Evolutionary conservation across 2,888 invertebrate species (phyloP), one percentile per base, ranked within the genome.

Genomic region (Stenodema calcarata): DNA sequence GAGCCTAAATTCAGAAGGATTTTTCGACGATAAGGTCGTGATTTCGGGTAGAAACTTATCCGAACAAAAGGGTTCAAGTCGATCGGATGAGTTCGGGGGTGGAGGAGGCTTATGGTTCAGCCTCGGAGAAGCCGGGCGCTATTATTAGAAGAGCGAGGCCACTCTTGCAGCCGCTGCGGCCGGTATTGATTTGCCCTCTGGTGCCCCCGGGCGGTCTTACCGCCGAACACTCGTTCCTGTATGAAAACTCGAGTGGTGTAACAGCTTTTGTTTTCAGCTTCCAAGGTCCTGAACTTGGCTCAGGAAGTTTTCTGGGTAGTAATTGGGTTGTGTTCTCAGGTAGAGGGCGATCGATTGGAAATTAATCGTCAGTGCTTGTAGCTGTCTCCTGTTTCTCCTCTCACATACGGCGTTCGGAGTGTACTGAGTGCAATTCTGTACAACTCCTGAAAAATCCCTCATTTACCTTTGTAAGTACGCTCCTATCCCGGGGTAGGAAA

Each of bases 71-170:
- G 62, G 62, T 23, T 62, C 23, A 18, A 23, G 62, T 50, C n/a
- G 23, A 18, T 62, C 11, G 62, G 62, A 62, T 62, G 9, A 62
- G 62, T 9, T 11, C 23, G 62, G 62, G 62, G 50, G 4, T 16
- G 50, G 16, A n/a, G 50, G 50, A n/a, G 62, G 62, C 62, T 23
- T 62, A 62, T 23, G 62, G 62, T 12, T 62, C 11, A 62, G 62
- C 62, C 73, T 73, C 73, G 35, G 73, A 73, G 73, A 73, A 73
- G 73, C 78, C 47, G 78, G 78, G 78, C 78, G 28, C 82, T 82
- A 82, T 82, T 82, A 82, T 82, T 82, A 82, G 80, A 54, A 81
- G 82, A 54, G 23, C 82, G 80, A 82, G 82, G 82, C 82, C 82
- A 82, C 82, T 62, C 62, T 82, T 82, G 62, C 82, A 82, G 82